Percentiles rank a stretch among this genome's conserved stretches.
These are phyloP conservation scores for Cataglyphis cursor DNA, from an alignment of 2,888 invertebrate genomes.

Conservation along the genomic window DNA sequence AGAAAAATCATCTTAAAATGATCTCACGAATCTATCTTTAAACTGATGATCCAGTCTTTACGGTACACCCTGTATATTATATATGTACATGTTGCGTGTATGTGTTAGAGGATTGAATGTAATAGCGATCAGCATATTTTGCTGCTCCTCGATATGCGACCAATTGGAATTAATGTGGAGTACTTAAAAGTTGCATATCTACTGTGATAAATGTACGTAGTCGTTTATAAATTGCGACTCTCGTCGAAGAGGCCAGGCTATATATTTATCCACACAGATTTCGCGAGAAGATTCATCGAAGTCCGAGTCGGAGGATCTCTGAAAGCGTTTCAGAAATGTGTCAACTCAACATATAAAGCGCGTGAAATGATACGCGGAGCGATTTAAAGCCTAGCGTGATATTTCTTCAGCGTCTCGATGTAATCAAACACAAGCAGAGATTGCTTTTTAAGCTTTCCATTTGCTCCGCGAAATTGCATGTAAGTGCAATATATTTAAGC, in stretches of 20 bases:
- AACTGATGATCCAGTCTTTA: no score
- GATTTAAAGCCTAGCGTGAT: constrained; percentile 14
- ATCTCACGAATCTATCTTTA: no score
- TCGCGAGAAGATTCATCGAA: neutral
- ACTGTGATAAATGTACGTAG: neutral
- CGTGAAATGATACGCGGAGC: neutral
- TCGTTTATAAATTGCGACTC: constrained; percentile 14
- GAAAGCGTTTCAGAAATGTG: constrained; percentile 20
- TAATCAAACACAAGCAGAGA: constrained; percentile 14
- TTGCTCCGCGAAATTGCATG: neutral
- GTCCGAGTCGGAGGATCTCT: neutral
- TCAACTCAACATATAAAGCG: neutral
- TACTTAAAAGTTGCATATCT: neutral
- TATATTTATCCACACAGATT: constrained; percentile 3
- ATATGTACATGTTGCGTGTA: neutral
- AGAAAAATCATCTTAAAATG: no score
- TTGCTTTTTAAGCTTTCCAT: constrained; percentile 22
- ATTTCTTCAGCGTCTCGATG: neutral
- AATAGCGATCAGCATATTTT: neutral
- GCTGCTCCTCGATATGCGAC: neutral
- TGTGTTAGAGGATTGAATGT: neutral
- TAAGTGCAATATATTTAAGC: neutral
- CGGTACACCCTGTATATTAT: no score
- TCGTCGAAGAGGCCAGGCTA: neutral
- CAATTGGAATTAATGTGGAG: neutral